Evolutionary conservation across 2,888 invertebrate genomes (phyloP).

Genomic region (Watsonalla cultraria): DNA sequence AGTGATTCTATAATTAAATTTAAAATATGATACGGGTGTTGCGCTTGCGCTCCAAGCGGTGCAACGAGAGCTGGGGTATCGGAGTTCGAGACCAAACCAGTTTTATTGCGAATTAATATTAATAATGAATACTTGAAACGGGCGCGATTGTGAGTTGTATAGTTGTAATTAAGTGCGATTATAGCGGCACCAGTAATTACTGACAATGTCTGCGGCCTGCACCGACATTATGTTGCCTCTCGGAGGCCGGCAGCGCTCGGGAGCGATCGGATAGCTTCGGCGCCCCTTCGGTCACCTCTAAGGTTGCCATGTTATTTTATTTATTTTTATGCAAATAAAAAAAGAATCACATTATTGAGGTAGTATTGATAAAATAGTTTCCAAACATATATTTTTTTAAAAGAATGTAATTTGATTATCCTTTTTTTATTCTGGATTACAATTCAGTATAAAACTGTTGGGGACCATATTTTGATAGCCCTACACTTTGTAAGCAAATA

Average conservation of each 20-base stretch:
- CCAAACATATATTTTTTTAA: too few relatives aligned
- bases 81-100: slow-evolving; percentile 51
- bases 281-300: slow-evolving; percentile 3
- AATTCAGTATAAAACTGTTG: too few relatives aligned
- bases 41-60: slow-evolving; percentile 23
- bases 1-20: slow-evolving; percentile 37
- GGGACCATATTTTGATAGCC: too few relatives aligned
- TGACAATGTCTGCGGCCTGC: slow-evolving; percentile 54
- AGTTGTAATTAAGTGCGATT: slow-evolving; percentile 72
- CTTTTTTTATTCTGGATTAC: too few relatives aligned
- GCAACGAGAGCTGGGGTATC: slow-evolving; percentile 29
- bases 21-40: slow-evolving; percentile 35
- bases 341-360: too few relatives aligned
- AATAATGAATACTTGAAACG: slow-evolving; percentile 70
- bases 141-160: slow-evolving; percentile 67
- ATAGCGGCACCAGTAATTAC: slow-evolving; percentile 64
- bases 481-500: too few relatives aligned
- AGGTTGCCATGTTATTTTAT: too few relatives aligned
- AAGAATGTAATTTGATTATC: too few relatives aligned
- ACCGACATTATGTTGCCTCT: slow-evolving; percentile 25
- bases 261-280: slow-evolving; percentile 8
- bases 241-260: slow-evolving; percentile 20
- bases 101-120: slow-evolving; percentile 70
- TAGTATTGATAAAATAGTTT: too few relatives aligned
- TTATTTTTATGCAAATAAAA: too few relatives aligned